Evolutionary conservation across 2,888 invertebrate species (phyloP).

Genomic region (Tethea ocularis): DNA sequence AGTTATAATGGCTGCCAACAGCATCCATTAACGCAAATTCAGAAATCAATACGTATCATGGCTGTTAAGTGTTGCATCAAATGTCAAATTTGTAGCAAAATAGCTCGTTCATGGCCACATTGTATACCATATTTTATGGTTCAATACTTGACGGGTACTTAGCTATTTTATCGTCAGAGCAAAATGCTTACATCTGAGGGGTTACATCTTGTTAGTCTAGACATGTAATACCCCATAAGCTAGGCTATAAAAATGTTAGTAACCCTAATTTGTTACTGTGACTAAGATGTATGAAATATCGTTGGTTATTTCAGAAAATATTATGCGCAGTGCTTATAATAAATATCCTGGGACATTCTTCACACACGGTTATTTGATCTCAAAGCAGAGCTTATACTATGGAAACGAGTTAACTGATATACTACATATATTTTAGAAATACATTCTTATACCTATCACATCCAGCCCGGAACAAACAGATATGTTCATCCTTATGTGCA

Average conservation of each 20-base stretch:
- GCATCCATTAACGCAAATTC: no score
- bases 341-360: no score
- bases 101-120: background rate
- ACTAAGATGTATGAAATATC: background rate
- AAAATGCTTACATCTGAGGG: background rate
- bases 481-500: no score
- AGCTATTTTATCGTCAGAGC: background rate
- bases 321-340: background rate
- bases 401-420: no score
- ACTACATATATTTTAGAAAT: no score
- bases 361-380: no score
- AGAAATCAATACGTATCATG: no score
- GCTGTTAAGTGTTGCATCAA: background rate
- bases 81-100: background rate
- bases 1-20: no score
- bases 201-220: background rate
- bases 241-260: slow-evolving; percentile 4
- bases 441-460: no score
- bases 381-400: no score
- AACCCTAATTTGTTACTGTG: slow-evolving; percentile 4
- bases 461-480: no score
- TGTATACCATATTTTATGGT: background rate
- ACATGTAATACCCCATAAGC: slow-evolving; percentile 4
- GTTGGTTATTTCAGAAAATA: background rate
- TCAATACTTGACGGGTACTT: background rate